Conservation (phyloP, 2,113 vertebrate genomes). For the Rynchops niger region DNA sequence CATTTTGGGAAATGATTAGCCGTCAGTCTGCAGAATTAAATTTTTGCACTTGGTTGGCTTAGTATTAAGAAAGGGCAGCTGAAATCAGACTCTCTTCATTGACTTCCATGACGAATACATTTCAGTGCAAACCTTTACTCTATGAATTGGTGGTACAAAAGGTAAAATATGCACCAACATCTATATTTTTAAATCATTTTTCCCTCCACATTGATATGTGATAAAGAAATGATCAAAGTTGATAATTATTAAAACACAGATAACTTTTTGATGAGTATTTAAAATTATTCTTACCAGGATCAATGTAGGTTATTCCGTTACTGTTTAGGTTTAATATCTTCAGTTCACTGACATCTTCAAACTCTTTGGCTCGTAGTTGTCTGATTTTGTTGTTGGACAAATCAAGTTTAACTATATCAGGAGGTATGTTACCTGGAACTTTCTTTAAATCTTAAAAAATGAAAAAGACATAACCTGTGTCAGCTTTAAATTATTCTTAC, state of each 20-base stretch:
- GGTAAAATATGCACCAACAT: not conserved
- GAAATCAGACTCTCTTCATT: not conserved
- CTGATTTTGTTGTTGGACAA: slow-evolving; percentile 89
- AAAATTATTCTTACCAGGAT: slow-evolving; percentile 81
- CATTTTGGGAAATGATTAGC: not conserved
- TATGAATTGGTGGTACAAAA: not conserved
- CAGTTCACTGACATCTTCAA: slow-evolving; percentile 87
- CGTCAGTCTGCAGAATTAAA: not conserved
- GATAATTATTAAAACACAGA: not conserved
- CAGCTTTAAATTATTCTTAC: not conserved
- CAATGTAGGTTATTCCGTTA: slow-evolving; percentile 86
- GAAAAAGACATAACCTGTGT: not conserved
- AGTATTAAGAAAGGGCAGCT: not conserved
- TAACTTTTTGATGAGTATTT: not conserved
- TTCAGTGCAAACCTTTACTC: not conserved
- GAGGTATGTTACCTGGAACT: slow-evolving; percentile 87
- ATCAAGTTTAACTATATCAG: slow-evolving; percentile 90
- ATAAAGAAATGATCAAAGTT: not conserved
- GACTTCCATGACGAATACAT: not conserved
- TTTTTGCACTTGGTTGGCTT: not conserved
- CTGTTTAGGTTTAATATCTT: slow-evolving; percentile 91
- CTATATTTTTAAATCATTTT: not conserved
- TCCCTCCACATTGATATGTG: not conserved
- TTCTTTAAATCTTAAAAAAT: slow-evolving; percentile 83
- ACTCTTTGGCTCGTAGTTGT: slow-evolving; percentile 86